Percentiles rank a stretch among this genome's conserved stretches.
phyloP scores from a whole-genome alignment of 2,113 vertebrate species.

The Neotoma lepida region DNA sequence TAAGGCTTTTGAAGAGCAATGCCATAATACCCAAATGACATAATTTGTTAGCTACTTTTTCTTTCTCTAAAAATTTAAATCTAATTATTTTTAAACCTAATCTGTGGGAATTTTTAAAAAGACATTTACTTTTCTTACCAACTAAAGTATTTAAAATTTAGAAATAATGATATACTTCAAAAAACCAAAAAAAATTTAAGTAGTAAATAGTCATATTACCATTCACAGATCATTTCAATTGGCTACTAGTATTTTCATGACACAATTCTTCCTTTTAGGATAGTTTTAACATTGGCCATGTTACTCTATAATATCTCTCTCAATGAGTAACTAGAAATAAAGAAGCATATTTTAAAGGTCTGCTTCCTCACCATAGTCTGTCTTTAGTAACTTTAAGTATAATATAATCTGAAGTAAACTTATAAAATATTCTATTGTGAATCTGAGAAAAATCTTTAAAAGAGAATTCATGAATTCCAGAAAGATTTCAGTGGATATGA shows the following conservation, averaged over 20 bases:
- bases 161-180: neutral
- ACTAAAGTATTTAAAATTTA: neutral
- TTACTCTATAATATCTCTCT: neutral
- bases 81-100: neutral
- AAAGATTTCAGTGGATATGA: slow-evolving; percentile 81
- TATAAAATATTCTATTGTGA: slow-evolving; percentile 55
- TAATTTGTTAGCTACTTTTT: neutral
- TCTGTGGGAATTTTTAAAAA: neutral
- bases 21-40: neutral
- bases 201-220: neutral
- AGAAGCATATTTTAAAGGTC: neutral
- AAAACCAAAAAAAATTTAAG: neutral
- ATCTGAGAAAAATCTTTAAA: slow-evolving; percentile 77
- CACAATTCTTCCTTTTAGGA: neutral
- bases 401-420: slow-evolving; percentile 44
- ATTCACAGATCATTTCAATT: neutral
- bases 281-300: neutral
- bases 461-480: slow-evolving; percentile 83
- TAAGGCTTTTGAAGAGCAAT: neutral
- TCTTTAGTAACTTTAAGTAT: slow-evolving; percentile 68
- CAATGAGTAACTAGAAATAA: neutral
- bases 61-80: neutral
- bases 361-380: slow-evolving; percentile 31
- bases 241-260: neutral
- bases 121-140: neutral